phyloP scores from a whole-genome alignment of 2,113 vertebrate genomes.

The Tetraodon nigroviridis region DNA sequence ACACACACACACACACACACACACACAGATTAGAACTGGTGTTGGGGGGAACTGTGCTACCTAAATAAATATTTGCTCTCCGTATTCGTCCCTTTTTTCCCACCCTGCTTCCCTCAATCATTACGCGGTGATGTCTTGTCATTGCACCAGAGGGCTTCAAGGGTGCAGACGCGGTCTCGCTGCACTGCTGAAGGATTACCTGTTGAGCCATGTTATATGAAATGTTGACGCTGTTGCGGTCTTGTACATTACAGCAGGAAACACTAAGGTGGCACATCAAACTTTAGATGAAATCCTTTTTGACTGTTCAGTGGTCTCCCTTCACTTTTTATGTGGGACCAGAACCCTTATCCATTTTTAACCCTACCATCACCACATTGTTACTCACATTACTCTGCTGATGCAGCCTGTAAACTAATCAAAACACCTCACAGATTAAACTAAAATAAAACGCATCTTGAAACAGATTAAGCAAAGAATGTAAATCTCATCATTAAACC shows the following conservation, averaged over 20 bases:
- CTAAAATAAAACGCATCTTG: no score
- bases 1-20: conserved; percentile 6
- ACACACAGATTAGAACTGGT: conserved; percentile 13
- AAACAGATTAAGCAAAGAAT: no score
- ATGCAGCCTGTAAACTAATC: no score
- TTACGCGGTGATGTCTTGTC: conserved; percentile 48
- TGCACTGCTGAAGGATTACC: conserved; percentile 24
- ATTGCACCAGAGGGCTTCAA: conserved; percentile 22
- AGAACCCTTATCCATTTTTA: no score
- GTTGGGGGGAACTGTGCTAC: conserved; percentile 18
- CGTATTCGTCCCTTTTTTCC: conserved; percentile 44
- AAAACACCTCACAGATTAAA: no score
- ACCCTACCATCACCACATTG: no score
- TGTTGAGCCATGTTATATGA: conserved; percentile 56
- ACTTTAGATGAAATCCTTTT: no score
- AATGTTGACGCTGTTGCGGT: conserved; percentile 60
- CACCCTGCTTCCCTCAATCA: conserved; percentile 31
- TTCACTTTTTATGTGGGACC: no score
- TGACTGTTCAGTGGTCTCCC: no score
- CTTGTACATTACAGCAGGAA: conserved; percentile 19
- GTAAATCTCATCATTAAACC: no score
- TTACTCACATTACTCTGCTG: no score
- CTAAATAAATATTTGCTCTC: conserved; percentile 57
- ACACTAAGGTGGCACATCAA: background rate
- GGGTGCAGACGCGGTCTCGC: conserved; percentile 7